A percentile compares a stretch with the other conserved stretches of the same genome.
Conservation (phyloP, 2,888 invertebrate species). For the Noctua comes region DNA sequence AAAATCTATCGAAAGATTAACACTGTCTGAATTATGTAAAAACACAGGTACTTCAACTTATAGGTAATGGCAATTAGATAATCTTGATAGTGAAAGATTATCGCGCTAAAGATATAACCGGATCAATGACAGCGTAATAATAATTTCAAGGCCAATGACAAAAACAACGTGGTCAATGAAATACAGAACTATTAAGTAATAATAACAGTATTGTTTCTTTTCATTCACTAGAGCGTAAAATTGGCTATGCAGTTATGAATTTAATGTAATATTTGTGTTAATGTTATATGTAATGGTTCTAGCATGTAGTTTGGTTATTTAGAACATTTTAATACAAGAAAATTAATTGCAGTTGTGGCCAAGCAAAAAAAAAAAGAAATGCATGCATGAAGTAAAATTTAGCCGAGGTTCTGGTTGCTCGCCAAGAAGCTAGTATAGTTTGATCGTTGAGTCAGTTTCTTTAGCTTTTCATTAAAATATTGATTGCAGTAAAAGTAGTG, state of each 20-base stretch:
- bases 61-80: neutral
- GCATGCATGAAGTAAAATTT: neutral
- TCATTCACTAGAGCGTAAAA: slow-evolving; percentile 45
- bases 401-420: neutral
- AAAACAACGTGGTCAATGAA: slow-evolving; percentile 41
- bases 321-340: slow-evolving; percentile 10
- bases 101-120: slow-evolving; percentile 15
- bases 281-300: slow-evolving; percentile 15
- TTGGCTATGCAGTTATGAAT: slow-evolving; percentile 18
- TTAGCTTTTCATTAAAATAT: too few relatives aligned
- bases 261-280: slow-evolving; percentile 16
- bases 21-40: neutral
- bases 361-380: neutral
- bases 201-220: slow-evolving; percentile 45
- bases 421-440: neutral
- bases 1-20: neutral
- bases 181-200: slow-evolving; percentile 30
- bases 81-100: slow-evolving; percentile 19
- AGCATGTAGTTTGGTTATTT: neutral
- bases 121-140: slow-evolving; percentile 27
- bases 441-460: neutral
- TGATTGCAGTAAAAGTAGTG: neutral
- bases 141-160: slow-evolving; percentile 41
- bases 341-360: slow-evolving; percentile 4
- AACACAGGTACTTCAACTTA: neutral